A percentile compares a stretch with the other conserved stretches of the same genome.
phyloP scores from a whole-genome alignment of 1,140 invertebrate genomes.

The Streblospio benedicti region DNA sequence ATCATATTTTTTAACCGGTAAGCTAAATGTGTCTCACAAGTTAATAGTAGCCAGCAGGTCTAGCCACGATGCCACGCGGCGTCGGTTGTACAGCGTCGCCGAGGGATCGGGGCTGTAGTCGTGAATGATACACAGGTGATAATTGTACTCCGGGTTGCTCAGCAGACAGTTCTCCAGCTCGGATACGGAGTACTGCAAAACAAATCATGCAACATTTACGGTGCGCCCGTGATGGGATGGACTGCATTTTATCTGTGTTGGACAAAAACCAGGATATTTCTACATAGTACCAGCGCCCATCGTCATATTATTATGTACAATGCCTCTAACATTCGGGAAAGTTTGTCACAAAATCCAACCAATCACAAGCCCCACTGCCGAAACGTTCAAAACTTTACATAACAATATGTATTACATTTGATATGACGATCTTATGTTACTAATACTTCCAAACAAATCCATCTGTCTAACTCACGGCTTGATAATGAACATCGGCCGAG shows the following conservation, averaged over 20 bases:
- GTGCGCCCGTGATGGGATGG: neutral
- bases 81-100: slow-evolving; percentile 18
- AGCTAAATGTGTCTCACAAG: slow-evolving; percentile 11
- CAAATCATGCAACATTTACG: neutral
- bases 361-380: no score
- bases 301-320: no score
- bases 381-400: no score
- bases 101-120: slow-evolving; percentile 21
- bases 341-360: no score
- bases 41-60: slow-evolving; percentile 19
- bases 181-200: slow-evolving; percentile 17
- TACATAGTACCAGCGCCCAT: neutral
- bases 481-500: no score
- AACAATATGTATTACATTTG: no score
- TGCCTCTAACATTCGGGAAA: no score
- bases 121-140: slow-evolving; percentile 23
- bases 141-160: slow-evolving; percentile 11
- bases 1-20: neutral
- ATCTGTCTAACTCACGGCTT: no score
- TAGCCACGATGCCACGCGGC: slow-evolving; percentile 17
- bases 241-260: neutral
- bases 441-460: no score
- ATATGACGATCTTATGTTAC: no score
- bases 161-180: slow-evolving; percentile 19
- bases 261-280: neutral